Base-by-base conservation (phyloP, 2,888 invertebrate species). In the Cerastis rubricosa region DNA sequence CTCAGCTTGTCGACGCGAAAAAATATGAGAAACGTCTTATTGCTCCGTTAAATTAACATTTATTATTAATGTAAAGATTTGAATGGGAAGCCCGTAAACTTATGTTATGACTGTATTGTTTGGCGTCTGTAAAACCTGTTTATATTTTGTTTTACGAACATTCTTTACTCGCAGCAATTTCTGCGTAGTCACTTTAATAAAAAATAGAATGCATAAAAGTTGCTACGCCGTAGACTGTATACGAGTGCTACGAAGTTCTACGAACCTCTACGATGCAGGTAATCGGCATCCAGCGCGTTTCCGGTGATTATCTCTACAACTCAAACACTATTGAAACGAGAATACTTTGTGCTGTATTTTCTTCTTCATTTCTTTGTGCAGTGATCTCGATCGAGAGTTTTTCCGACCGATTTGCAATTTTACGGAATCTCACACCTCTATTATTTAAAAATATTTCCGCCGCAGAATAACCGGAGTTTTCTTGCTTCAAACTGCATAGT, bases 11-110 rank as follows among this genome's bases (percentile, higher is more conserved):
- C 71, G 79, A 81, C 84, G 74, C 83, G 87, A 83, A 89, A 88
- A 90, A 89, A 87, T 90, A 89, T 85, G 80, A 85, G 85, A 88
- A 90, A 86, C 79, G 85, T 80, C 89, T 89, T 87, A 88, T 88
- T 86, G 88, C 86, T 73, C 83, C 82, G 84, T 85, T 88, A 88
- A 89, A 90, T 91, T 89, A 89, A 90, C 84, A 83, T 90, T 90
- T 89, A 86, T 84, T 89, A 79, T 84, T 83, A 87, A 88, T 87
- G 77, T 80, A 78, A 84, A 81, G 69, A 81, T 80, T 76, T 75
- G 80, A 86, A 86, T 68, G 43, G 76, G 81, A 76, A 76, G 73
- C 74, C 67, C 71, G 63, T 83, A 82, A 83, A 81, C 71, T 75
- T 85, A 57, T 76, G 72, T 78, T 74, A 72, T 66, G 64, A 43